Conservation (phyloP, 2,113 vertebrate species). For the Corvus hawaiiensis region DNA sequence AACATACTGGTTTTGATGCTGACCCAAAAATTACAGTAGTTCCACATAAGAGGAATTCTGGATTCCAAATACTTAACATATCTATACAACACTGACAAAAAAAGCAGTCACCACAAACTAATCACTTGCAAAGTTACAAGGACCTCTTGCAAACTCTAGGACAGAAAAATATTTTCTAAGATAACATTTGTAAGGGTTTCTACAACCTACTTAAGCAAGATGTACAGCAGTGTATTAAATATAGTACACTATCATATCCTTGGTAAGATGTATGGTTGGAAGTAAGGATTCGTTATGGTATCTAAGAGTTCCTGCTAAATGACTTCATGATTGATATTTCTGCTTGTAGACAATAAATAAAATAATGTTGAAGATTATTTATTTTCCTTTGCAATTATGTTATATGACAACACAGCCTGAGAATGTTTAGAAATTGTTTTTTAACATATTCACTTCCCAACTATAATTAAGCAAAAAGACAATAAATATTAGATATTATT, state of each 20-base stretch:
- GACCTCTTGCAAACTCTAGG: neutral
- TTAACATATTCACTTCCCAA: neutral
- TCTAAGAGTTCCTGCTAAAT: neutral
- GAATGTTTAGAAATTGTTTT: neutral
- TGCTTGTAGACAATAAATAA: neutral
- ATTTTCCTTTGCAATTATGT: neutral
- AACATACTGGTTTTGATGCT: neutral
- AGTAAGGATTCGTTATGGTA: neutral
- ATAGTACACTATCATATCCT: neutral
- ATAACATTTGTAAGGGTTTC: neutral
- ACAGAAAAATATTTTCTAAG: neutral
- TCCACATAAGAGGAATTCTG: neutral
- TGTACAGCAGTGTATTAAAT: neutral
- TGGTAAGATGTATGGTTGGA: neutral
- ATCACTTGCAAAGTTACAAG: neutral
- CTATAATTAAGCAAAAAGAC: neutral
- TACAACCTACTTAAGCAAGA: neutral
- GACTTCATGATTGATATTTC: neutral
- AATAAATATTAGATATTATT: neutral
- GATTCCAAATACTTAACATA: neutral
- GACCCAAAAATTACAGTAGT: neutral
- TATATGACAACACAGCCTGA: neutral
- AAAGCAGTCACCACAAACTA: neutral
- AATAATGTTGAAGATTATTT: neutral
- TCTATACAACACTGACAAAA: neutral